Evolutionary conservation across 2,888 invertebrate genomes (phyloP).

Genomic region (Strigamia crassipes): DNA sequence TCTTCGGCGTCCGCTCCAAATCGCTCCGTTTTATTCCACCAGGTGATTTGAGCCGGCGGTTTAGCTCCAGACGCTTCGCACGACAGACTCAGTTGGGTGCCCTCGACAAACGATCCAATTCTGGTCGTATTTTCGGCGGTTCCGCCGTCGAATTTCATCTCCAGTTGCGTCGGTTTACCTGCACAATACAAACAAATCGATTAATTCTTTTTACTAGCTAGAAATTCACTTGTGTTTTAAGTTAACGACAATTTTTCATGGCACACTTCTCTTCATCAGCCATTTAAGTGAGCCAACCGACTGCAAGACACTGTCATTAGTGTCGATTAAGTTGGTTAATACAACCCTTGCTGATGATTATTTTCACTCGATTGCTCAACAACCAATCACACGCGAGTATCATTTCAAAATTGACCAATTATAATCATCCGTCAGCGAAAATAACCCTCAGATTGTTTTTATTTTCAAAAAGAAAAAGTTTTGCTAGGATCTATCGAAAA

Average conservation of each 20-base stretch:
- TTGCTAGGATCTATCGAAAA: too few relatives aligned
- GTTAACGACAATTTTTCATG: background rate
- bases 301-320: background rate
- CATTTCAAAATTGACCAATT: too few relatives aligned
- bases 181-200: background rate
- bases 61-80: slow-evolving; percentile 81
- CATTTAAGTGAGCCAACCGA: background rate
- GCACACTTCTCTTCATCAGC: background rate
- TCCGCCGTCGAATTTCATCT: slow-evolving; percentile 25
- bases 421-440: too few relatives aligned
- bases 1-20: slow-evolving; percentile 64
- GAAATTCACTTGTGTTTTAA: background rate
- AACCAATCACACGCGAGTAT: too few relatives aligned
- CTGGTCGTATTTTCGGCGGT: slow-evolving; percentile 31
- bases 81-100: slow-evolving; percentile 69
- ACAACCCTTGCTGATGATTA: background rate
- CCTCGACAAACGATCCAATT: slow-evolving; percentile 73
- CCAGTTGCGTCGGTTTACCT: slow-evolving; percentile 7
- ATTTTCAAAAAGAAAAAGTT: too few relatives aligned
- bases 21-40: slow-evolving; percentile 77
- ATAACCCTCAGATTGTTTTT: too few relatives aligned
- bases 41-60: slow-evolving; percentile 80
- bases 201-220: background rate
- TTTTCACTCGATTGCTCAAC: too few relatives aligned
- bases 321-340: slow-evolving; percentile 17